Conservation (phyloP, 2,113 vertebrate genomes). For the Bos indicus region DNA sequence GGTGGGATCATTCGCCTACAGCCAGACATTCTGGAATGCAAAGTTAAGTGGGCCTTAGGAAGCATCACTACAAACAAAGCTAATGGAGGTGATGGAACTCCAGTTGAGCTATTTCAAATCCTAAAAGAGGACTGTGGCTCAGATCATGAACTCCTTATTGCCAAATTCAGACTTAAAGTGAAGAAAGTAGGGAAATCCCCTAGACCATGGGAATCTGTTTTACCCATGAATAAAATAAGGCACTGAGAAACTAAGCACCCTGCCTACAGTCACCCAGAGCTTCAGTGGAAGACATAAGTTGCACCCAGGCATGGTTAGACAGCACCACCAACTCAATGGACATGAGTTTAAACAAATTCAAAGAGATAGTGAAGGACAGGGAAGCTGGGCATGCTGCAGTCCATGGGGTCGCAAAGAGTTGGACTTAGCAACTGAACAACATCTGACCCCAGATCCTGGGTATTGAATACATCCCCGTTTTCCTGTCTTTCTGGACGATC, state of each 20-base stretch:
- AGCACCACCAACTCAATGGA: background rate
- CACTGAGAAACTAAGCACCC: background rate
- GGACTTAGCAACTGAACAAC: background rate
- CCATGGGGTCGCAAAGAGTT: background rate
- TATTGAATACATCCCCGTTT: background rate
- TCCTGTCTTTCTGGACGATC: background rate
- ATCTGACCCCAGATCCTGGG: background rate
- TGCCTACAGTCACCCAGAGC: background rate
- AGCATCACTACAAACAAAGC: background rate
- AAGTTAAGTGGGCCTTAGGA: background rate
- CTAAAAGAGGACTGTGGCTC: background rate
- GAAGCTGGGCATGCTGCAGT: background rate
- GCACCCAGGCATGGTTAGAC: background rate
- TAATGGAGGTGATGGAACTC: background rate
- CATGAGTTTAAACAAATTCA: background rate
- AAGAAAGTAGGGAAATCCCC: background rate
- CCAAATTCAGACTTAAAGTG: background rate
- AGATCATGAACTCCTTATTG: background rate
- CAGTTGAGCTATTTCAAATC: background rate
- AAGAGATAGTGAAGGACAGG: background rate
- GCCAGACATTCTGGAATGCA: background rate
- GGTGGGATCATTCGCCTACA: background rate
- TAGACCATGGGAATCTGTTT: background rate
- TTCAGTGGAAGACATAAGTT: background rate
- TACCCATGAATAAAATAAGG: background rate